Base-by-base conservation (phyloP, 2,797 vertebrate genomes). In the Gouania willdenowi region DNA sequence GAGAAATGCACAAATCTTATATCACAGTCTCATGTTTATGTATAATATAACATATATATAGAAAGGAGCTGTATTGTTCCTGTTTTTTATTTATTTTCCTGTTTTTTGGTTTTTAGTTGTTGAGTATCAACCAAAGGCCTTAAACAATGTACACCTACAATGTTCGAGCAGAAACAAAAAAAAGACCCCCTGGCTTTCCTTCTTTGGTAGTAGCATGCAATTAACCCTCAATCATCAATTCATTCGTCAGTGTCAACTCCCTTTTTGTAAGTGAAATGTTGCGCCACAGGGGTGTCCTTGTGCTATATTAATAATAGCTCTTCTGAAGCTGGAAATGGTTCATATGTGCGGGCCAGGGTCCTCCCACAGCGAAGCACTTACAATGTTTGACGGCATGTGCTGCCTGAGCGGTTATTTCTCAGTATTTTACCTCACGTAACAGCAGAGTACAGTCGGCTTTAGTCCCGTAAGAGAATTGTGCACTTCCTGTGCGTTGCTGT, bases 141-240 rank as follows among this genome's bases (percentile, higher is more conserved):
- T n/a, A n/a, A n/a, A n/a, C n/a, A n/a, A n/a, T n/a, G n/a, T n/a
- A 8, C 13, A 11, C 14, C 14, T 11, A 6, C 22, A 13, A 6
- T 17, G 20, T 24, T 35, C 18, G 27, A 51, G 23, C 18, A 40
- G 36, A 48, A 42, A 46, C 26, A 26, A 13, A n/a, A 46, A 18
- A 50, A 40, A 35, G 14, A 17, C 58, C 21, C 24, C 39, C 26
- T 23, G 10, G 13, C 20, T 25, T 20, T 7, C 17, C 31, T 26
- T 29, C 15, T 28, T 41, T 24, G 26, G 6, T 39, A 24, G 29
- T 44, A 39, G 34, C 48, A 58, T 47, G 40, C 44, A 56, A 62
- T 76, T 74, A 74, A 73, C 43, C 40, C 54, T 71, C 46, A 59
- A 51, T 71, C 64, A 64, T 31, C 3, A 3, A 37, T 41, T 37